A percentile compares a stretch with the other conserved stretches of the same genome.
phyloP scores from a whole-genome alignment of 2,113 vertebrate species.

The Esox niger region DNA sequence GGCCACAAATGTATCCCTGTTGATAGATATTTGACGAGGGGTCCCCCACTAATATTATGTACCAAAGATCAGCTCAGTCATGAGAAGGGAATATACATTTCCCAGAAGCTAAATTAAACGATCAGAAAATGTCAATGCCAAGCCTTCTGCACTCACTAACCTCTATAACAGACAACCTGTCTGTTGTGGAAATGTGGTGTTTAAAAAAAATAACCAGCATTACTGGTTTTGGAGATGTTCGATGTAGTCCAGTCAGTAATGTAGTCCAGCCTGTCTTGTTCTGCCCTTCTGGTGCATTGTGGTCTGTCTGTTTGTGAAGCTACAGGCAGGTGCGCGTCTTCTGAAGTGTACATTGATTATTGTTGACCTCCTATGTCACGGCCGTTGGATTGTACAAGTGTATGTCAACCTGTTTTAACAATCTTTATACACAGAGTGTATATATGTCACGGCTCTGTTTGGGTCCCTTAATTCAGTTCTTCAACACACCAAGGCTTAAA shows the following conservation, averaged over 20 bases:
- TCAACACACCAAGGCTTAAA: background rate
- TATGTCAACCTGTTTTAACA: background rate
- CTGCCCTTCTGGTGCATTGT: background rate
- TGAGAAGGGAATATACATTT: background rate
- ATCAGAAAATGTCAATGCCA: background rate
- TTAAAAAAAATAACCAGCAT: background rate
- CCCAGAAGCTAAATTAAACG: background rate
- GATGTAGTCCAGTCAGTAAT: background rate
- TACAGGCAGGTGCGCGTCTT: background rate
- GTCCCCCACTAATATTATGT: background rate
- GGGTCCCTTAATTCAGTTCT: too few relatives aligned
- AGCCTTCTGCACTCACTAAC: background rate
- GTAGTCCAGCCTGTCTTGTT: background rate
- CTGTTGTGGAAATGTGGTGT: background rate
- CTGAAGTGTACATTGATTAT: background rate
- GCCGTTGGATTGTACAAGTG: background rate
- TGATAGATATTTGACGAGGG: background rate
- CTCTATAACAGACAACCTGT: background rate
- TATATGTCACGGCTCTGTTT: background rate
- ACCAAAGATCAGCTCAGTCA: background rate
- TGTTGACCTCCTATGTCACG: background rate
- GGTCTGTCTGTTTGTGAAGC: background rate
- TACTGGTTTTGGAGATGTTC: background rate
- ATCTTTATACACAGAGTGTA: background rate
- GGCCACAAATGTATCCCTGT: too few relatives aligned